A percentile compares a stretch with the other conserved stretches of the same genome.
phyloP scores from a whole-genome alignment of 2,797 vertebrate species.

The Channallabes apus region DNA sequence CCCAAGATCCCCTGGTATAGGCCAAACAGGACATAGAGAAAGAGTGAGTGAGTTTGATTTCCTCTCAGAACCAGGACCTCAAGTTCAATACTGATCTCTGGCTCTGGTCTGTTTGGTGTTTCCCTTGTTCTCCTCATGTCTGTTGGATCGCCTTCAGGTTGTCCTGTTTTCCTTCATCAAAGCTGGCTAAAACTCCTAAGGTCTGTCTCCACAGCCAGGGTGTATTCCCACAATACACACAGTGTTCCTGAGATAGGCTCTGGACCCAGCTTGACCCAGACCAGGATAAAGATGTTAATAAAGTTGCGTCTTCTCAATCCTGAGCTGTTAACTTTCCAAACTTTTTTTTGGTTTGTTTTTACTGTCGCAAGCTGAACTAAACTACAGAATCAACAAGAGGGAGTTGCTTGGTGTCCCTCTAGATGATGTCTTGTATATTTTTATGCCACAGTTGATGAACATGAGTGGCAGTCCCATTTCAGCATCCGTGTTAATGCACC shows the following conservation, averaged over 20 bases:
- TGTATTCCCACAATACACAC: background rate
- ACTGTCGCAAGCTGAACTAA: too few species aligned
- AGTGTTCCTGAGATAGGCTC: background rate
- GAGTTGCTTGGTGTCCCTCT: background rate
- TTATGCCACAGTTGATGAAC: background rate
- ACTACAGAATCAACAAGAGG: background rate
- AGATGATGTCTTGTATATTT: background rate
- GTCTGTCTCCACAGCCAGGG: background rate
- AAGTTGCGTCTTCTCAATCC: background rate
- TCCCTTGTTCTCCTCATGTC: background rate
- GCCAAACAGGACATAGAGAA: too few species aligned
- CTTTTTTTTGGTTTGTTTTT: background rate
- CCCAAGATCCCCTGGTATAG: too few species aligned
- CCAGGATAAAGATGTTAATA: background rate
- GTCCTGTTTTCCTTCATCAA: background rate
- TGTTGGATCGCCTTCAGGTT: background rate
- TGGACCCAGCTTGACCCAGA: background rate
- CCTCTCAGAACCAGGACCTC: background rate
- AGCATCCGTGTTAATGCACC: background rate
- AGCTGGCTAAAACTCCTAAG: background rate
- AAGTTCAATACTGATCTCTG: background rate
- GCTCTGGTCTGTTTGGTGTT: background rate
- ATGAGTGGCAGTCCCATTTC: conserved; percentile 27
- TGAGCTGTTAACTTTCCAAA: background rate
- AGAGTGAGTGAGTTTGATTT: too few species aligned